Percentiles rank a stretch among this genome's conserved stretches.
Conservation (phyloP, 2,888 invertebrate genomes). For the Metalampra italica region DNA sequence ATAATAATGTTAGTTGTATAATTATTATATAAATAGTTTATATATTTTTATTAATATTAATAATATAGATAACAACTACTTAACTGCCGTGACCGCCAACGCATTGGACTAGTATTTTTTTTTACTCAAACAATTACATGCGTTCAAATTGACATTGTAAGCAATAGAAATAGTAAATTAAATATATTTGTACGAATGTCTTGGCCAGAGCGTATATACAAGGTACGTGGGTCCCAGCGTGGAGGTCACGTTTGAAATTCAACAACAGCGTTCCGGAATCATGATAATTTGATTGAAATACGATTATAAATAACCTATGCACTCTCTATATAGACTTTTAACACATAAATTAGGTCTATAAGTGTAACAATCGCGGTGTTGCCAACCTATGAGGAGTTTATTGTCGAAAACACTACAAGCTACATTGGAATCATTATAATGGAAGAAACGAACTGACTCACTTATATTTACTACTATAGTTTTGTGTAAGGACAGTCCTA, state of each 20-base stretch:
- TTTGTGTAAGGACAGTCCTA: no score
- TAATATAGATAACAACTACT: constrained; percentile 21
- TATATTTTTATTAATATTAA: constrained; percentile 28
- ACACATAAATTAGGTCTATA: constrained; percentile 37
- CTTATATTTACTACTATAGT: no score
- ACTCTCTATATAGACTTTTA: constrained; percentile 36
- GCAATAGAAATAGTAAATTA: no score
- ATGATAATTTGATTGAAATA: constrained; percentile 35
- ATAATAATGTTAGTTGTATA: constrained; percentile 47
- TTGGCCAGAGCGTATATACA: no score
- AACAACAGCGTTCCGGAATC: constrained; percentile 39
- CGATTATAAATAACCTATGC: constrained; percentile 40
- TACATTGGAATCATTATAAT: no score
- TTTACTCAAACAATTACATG: no score
- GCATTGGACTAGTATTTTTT: not conserved
- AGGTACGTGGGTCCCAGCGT: no score
- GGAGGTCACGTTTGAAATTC: constrained; percentile 16
- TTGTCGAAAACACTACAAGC: no score
- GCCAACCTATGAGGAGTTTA: not conserved
- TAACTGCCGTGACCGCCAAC: constrained; percentile 9
- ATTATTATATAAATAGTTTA: constrained; percentile 54
- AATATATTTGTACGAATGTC: no score
- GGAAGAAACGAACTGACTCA: no score
- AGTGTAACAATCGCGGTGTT: constrained; percentile 28
- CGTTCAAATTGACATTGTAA: no score